phyloP scores from a whole-genome alignment of 2,113 vertebrate genomes.

The Brachirus orientalis region DNA sequence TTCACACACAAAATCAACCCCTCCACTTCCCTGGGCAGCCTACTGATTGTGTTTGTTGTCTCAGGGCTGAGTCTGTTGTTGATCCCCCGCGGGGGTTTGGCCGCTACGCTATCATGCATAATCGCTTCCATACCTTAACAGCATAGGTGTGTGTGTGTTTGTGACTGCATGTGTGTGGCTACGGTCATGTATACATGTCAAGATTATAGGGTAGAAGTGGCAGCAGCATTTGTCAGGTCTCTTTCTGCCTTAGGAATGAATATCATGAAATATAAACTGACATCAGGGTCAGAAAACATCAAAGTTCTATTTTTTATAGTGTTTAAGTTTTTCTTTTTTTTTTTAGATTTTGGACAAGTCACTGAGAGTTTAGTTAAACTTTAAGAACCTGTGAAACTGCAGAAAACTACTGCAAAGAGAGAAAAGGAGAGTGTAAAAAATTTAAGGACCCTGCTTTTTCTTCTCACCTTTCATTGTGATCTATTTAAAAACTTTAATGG shows the following conservation, averaged over 20 bases:
- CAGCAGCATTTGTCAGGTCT: slow-evolving; percentile 45
- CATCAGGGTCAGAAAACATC: slow-evolving; percentile 17
- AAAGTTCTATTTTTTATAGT: neutral
- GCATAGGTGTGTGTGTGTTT: slow-evolving; percentile 48
- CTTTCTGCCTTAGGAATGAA: slow-evolving; percentile 41
- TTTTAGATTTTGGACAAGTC: slow-evolving; percentile 1
- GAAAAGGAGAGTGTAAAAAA: neutral
- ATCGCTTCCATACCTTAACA: slow-evolving; percentile 74
- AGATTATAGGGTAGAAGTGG: slow-evolving; percentile 40
- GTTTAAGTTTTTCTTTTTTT: neutral
- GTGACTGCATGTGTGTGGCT: slow-evolving; percentile 50
- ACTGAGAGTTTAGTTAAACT: neutral
- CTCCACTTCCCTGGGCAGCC: slow-evolving; percentile 37
- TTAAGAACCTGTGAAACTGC: neutral
- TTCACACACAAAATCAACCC: slow-evolving; percentile 42
- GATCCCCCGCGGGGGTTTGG: slow-evolving; percentile 68
- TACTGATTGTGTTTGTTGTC: slow-evolving; percentile 78
- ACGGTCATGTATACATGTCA: slow-evolving; percentile 58
- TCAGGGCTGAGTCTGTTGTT: slow-evolving; percentile 75
- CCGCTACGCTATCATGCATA: slow-evolving; percentile 70
- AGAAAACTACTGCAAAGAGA: neutral
- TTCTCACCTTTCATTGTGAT: slow-evolving; percentile 30
- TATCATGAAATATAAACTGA: slow-evolving; percentile 44
- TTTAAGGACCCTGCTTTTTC: slow-evolving; percentile 19
- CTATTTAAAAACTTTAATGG: slow-evolving; percentile 14